Evolutionary conservation across 1,140 invertebrate genomes (phyloP).

Genomic region (Drosophila nasuta): DNA sequence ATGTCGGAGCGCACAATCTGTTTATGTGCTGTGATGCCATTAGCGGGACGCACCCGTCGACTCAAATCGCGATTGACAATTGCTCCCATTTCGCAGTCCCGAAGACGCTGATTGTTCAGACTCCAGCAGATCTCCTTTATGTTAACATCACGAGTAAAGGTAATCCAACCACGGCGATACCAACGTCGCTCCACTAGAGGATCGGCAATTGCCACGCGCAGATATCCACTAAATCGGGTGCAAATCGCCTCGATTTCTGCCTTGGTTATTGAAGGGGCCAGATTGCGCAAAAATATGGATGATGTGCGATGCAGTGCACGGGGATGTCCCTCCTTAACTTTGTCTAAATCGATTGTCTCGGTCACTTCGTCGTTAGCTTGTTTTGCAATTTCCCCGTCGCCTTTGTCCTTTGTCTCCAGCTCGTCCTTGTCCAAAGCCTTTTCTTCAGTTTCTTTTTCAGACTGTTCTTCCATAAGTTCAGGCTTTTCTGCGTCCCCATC

Average conservation of each 20-base stretch:
- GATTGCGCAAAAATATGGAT: conserved; percentile 98
- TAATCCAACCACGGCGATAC: conserved; percentile 99
- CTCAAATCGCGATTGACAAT: conserved; percentile 97
- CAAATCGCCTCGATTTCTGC: conserved; percentile 99
- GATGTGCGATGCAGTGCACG: conserved; percentile 95
- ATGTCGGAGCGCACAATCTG: conserved; percentile 96
- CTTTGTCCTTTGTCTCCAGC: not conserved
- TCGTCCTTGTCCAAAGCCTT: conserved; percentile 9
- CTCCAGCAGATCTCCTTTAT: conserved; percentile 99
- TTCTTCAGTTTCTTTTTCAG: conserved; percentile 57
- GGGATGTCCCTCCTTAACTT: conserved; percentile 87
- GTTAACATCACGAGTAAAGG: conserved; percentile 98
- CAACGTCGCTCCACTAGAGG: conserved; percentile 97
- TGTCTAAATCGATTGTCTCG: conserved; percentile 83
- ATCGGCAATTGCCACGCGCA: conserved; percentile 98
- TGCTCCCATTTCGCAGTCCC: conserved; percentile 97
- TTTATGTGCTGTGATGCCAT: conserved; percentile 96
- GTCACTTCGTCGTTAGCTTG: conserved; percentile 42
- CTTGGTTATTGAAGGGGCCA: conserved; percentile 97
- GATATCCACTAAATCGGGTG: conserved; percentile 96
- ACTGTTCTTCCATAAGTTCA: conserved; percentile 71
- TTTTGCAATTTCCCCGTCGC: not conserved
- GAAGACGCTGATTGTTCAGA: conserved; percentile 93
- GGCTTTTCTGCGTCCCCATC: conserved; percentile 32
- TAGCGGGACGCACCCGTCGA: conserved; percentile 95